These are phyloP conservation scores for Calonectris borealis DNA, from an alignment of 2,113 vertebrate species.

Conservation along the genomic window DNA sequence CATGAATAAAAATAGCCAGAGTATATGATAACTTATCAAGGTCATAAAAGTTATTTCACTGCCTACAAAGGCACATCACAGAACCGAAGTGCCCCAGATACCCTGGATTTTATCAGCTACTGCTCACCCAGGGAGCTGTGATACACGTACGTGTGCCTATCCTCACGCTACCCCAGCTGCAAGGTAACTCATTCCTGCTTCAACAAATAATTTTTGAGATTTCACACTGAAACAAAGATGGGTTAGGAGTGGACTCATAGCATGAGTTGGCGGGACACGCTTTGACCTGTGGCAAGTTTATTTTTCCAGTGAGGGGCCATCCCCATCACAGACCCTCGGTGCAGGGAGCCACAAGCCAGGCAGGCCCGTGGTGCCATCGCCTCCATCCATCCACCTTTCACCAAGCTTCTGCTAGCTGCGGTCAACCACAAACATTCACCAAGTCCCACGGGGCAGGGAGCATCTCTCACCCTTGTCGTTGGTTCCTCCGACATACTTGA, in stretches of 20 bases:
- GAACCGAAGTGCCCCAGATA: neutral
- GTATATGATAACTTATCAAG: neutral
- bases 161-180: neutral
- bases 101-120: neutral
- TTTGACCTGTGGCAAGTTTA: neutral
- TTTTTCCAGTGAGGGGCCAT: neutral
- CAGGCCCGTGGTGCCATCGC: fast-evolving
- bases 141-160: neutral
- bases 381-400: neutral
- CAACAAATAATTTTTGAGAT: neutral
- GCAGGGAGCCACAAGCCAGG: neutral
- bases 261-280: neutral
- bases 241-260: neutral
- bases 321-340: neutral
- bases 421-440: neutral
- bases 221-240: neutral
- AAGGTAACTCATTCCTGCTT: neutral
- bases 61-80: neutral
- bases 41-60: neutral
- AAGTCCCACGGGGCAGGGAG: neutral
- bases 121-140: neutral
- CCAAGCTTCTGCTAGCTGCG: fast-evolving
- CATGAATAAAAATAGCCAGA: neutral
- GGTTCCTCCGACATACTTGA: constrained; percentile 89
- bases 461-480: constrained; percentile 83